Base-by-base conservation (phyloP, 2,888 invertebrate genomes). In the Vesta saturnalis region DNA sequence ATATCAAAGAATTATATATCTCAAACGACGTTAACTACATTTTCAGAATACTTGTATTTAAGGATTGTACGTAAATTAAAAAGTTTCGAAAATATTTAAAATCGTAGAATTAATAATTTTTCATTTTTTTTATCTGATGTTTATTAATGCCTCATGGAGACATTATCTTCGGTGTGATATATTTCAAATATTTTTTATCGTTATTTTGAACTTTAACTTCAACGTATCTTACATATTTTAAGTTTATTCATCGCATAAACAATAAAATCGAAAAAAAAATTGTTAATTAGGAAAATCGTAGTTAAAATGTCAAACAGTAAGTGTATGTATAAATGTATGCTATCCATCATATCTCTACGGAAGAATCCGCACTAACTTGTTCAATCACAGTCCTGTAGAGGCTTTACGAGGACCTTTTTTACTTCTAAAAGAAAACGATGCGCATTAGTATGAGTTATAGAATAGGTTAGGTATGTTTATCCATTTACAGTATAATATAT, bases 401-500 rank as follows among this genome's bases (percentile, higher is more conserved):
- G 43, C 10, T 14, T 43, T 43, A 43, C 43, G 14, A 43, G 43
- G n/a, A 52, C 18, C 52, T 52, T 52, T 52, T 52, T 49, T 52
- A 19, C 39, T n/a, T 39, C 39, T 6, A 8, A 39, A 12, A 12
- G 18, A 12, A 52, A 12, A 19, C 19, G 52, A 15, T 47, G 47
- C 16, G 47, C 47, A 47, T 64, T 18, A 35, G 47, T 30, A 59
- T 52, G 23, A 52, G 64, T n/a, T 39, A 55, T 62, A 30, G 52
- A 21, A 59, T 60, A 59, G 64, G 16, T 59, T 23, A 55, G 52
- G 59, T 64, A 52, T 59, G 59, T 62, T 57, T 39, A 49, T 60
- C 16, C 35, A 52, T 22, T 54, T 56, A 55, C 52, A 52, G 52
- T 63, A 43, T 56, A 67, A 67, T 67, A 63, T 59, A 63, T 67